Percentiles rank a stretch among this genome's conserved stretches.
Conservation (phyloP, 2,888 invertebrate species). For the Scaptomyza parva region DNA sequence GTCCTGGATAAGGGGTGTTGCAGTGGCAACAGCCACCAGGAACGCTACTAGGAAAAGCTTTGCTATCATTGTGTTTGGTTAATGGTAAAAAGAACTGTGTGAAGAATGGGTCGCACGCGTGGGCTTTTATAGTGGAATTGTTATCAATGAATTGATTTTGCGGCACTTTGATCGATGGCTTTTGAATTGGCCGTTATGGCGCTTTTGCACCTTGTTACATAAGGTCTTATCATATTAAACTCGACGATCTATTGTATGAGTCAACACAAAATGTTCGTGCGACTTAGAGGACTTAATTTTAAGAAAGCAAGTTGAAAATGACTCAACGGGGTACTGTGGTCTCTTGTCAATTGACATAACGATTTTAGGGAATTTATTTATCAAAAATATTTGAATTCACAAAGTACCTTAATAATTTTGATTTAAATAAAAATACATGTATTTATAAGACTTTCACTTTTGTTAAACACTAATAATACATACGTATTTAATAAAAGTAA, state of each 20-base stretch:
- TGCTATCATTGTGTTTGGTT: slow-evolving; percentile 42
- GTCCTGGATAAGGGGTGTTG: slow-evolving; percentile 19
- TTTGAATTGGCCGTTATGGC: slow-evolving; percentile 8
- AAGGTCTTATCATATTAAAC: slow-evolving; percentile 1
- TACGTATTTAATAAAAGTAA: too few relatives aligned
- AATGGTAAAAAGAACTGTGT: slow-evolving; percentile 15
- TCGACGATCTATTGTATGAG: not conserved
- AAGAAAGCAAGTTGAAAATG: not conserved
- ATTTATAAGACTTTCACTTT: too few relatives aligned
- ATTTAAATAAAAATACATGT: too few relatives aligned
- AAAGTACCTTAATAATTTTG: too few relatives aligned
- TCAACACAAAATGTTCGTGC: not conserved
- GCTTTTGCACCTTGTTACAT: not conserved
- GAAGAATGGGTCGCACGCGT: not conserved
- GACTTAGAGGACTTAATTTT: not conserved
- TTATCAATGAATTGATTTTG: slow-evolving; percentile 19
- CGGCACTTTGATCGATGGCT: slow-evolving; percentile 22
- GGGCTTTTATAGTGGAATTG: slow-evolving; percentile 25
- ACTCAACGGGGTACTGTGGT: too few relatives aligned
- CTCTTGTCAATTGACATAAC: too few relatives aligned
- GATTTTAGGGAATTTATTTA: too few relatives aligned
- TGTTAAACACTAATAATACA: too few relatives aligned
- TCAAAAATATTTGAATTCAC: too few relatives aligned
- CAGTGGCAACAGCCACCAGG: slow-evolving; percentile 33
- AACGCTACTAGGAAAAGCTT: slow-evolving; percentile 51